Evolutionary conservation across 2,797 vertebrate species (phyloP), one percentile per base, ranked within the genome.

Genomic region (Sebastes hubbsi): DNA sequence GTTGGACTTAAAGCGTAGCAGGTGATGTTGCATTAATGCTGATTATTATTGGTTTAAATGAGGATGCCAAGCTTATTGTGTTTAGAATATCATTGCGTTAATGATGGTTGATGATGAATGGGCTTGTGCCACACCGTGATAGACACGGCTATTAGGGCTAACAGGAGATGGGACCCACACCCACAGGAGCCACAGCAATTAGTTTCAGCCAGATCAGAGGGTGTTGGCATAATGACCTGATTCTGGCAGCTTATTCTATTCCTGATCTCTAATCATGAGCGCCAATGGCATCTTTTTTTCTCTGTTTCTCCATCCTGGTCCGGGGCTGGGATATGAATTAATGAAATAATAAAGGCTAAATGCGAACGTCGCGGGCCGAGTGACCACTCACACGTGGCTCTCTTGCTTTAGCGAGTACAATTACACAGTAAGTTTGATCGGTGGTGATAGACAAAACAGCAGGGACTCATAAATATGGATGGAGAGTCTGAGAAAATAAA

Each of bases 391-490:
- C 92, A 94, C 64, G 73, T 85, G 91, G 84, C 84, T 93, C 93
- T 90, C 96, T 95, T 95, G 94, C 94, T 94, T 95, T 96, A 91
- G 96, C 91, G 93, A 96, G 96, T 94, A 96, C 90, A 96, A 97
- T 95, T 96, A 96, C 93, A 95, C 91, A 93, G 94, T 95, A 96
- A 96, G 95, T 97, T 96, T 97, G 97, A 96, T 97, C 93, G 94
- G 95, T 94, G 91, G 96, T 98, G 97, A 97, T 97, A 97, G 98
- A 97, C 97, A 97, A 96, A 98, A 97, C 97, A 99, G 97, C 97
- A 96, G 97, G 97, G 93, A 95, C 95, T 97, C 96, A 98, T 97
- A 97, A 97, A 99, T 98, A 98, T 98, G 97, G 95, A 98, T 97
- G 94, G 84, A 81, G 84, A 93, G 94, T 96, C 96, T 97, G 96